A percentile compares a stretch with the other conserved stretches of the same genome.
These are phyloP conservation scores for Laothoe populi DNA, from an alignment of 2,888 invertebrate genomes.

Conservation along the genomic window DNA sequence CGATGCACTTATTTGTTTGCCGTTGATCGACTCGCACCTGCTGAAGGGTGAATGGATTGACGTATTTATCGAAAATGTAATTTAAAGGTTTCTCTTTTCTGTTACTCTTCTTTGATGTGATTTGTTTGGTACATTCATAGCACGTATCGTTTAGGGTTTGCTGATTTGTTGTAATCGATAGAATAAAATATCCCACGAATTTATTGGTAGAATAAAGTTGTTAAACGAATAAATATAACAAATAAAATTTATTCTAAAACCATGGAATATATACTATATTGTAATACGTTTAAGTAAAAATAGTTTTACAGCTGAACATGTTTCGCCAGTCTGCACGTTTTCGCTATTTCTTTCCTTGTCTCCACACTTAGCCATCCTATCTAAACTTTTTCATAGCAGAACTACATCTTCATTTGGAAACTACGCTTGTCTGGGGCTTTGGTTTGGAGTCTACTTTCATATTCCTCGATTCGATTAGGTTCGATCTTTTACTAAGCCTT, in stretches of 20 bases:
- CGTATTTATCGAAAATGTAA: constrained; percentile 37
- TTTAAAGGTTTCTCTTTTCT: constrained; percentile 47
- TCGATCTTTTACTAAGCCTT: too few species aligned
- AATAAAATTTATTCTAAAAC: too few species aligned
- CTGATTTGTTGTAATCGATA: neutral
- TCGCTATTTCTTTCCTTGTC: neutral
- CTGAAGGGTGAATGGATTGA: constrained; percentile 23
- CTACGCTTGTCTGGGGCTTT: too few species aligned
- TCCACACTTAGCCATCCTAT: neutral
- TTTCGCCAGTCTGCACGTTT: neutral
- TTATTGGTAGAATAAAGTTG: too few species aligned
- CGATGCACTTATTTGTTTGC: constrained; percentile 78
- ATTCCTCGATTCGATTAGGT: too few species aligned
- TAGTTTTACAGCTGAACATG: neutral
- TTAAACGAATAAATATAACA: too few species aligned
- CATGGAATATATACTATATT: too few species aligned
- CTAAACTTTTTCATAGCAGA: neutral
- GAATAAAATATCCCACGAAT: too few species aligned
- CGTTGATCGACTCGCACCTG: constrained; percentile 63
- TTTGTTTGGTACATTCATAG: neutral
- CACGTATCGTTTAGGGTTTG: neutral
- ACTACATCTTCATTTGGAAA: neutral
- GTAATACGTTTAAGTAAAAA: neutral
- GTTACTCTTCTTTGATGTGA: neutral
- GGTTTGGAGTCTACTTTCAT: too few species aligned